phyloP scores from a whole-genome alignment of 1,140 invertebrate genomes.

The Eupristina koningsbergeri region DNA sequence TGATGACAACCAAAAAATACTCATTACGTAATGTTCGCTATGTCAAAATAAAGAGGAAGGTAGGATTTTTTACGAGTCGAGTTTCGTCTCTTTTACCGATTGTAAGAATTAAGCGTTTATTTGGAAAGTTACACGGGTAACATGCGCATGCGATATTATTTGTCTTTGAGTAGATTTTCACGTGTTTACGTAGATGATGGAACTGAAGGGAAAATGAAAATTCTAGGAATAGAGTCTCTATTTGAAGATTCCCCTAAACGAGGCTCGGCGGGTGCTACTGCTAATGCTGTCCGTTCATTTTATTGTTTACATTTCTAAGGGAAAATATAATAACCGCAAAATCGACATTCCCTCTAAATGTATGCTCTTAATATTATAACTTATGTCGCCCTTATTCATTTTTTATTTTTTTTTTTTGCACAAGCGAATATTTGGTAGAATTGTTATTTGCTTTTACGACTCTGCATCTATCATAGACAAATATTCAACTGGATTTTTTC shows the following conservation, averaged over 20 bases:
- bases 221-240: neutral
- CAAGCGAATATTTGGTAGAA: too few relatives aligned
- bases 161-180: neutral
- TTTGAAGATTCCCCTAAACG: neutral
- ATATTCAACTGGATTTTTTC: neutral
- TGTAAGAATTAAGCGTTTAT: neutral
- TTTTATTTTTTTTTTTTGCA: too few relatives aligned
- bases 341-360: neutral
- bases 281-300: neutral
- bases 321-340: neutral
- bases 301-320: neutral
- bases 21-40: neutral
- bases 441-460: too few relatives aligned
- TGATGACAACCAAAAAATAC: constrained; percentile 1
- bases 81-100: neutral
- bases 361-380: neutral
- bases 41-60: neutral
- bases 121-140: neutral
- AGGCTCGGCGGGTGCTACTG: neutral
- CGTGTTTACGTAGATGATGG: neutral
- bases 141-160: neutral
- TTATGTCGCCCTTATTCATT: neutral
- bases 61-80: neutral
- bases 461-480: too few relatives aligned
- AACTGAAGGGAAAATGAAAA: neutral